Conservation (phyloP, 2,888 invertebrate genomes). For the Drosophila nr. fundita region DNA sequence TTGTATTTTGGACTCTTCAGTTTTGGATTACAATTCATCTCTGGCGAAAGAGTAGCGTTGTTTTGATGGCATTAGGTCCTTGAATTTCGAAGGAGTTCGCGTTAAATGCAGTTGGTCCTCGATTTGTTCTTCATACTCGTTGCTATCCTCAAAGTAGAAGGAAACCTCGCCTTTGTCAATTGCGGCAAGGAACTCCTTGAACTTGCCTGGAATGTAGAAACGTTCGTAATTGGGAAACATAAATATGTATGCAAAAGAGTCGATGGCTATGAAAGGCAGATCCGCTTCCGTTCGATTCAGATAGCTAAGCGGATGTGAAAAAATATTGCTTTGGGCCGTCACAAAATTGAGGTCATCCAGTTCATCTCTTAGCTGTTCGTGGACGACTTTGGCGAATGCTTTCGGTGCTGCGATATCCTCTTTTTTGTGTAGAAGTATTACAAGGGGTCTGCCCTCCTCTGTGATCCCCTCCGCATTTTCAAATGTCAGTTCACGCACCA, state of each 20-base stretch:
- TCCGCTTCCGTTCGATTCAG: slow-evolving; percentile 94
- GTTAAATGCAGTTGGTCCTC: background rate
- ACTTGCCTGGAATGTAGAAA: slow-evolving; percentile 90
- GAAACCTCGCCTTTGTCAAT: slow-evolving; percentile 89
- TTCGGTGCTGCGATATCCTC: slow-evolving; percentile 91
- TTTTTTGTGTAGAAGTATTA: slow-evolving; percentile 95
- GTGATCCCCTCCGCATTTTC: slow-evolving; percentile 99
- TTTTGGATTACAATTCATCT: slow-evolving; percentile 51
- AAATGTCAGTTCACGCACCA: slow-evolving; percentile 98
- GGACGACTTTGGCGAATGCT: slow-evolving; percentile 91
- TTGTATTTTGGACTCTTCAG: background rate
- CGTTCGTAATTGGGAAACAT: slow-evolving; percentile 92
- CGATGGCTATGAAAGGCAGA: slow-evolving; percentile 97
- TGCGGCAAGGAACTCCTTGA: slow-evolving; percentile 94
- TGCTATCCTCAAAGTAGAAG: background rate
- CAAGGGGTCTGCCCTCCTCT: slow-evolving; percentile 97
- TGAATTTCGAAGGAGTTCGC: slow-evolving; percentile 95
- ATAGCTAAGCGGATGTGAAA: slow-evolving; percentile 97
- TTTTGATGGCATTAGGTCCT: slow-evolving; percentile 96
- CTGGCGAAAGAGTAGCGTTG: slow-evolving; percentile 93
- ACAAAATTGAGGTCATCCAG: slow-evolving; percentile 97
- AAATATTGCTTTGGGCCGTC: slow-evolving; percentile 96
- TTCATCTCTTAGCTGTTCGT: slow-evolving; percentile 90
- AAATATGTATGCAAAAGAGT: slow-evolving; percentile 99
- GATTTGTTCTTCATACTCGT: too few relatives aligned